Evolutionary conservation across 2,888 invertebrate species (phyloP).

Genomic region (Osmoderma eremita): DNA sequence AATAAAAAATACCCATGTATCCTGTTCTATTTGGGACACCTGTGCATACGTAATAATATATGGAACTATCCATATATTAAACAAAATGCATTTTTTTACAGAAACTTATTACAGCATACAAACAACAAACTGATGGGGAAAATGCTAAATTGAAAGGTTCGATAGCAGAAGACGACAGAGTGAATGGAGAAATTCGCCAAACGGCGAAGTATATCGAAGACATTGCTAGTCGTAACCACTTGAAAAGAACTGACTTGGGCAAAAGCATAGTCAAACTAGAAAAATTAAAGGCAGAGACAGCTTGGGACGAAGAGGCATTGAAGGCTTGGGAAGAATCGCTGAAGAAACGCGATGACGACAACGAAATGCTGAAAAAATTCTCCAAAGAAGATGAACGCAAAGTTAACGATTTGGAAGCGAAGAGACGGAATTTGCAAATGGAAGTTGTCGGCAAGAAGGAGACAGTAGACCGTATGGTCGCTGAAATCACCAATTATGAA

Average conservation of each 20-base stretch:
- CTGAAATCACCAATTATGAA: slow-evolving; percentile 68
- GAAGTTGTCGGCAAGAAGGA: slow-evolving; percentile 65
- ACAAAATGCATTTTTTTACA: slow-evolving; percentile 56
- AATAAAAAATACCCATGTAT: too few species aligned
- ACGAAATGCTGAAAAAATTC: slow-evolving; percentile 76
- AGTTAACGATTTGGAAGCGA: slow-evolving; percentile 71
- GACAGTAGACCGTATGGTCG: slow-evolving; percentile 63
- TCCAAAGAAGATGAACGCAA: slow-evolving; percentile 76
- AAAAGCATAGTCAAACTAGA: slow-evolving; percentile 72
- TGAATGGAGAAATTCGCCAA: slow-evolving; percentile 65
- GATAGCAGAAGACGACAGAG: slow-evolving; percentile 64
- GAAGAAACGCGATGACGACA: slow-evolving; percentile 74
- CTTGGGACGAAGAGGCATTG: slow-evolving; percentile 75
- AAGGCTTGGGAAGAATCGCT: slow-evolving; percentile 79
- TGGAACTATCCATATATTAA: too few species aligned
- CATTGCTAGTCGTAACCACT: slow-evolving; percentile 64
- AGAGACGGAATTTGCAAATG: slow-evolving; percentile 65
- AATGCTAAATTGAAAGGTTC: slow-evolving; percentile 64
- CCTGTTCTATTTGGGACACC: too few species aligned
- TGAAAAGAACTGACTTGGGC: slow-evolving; percentile 65
- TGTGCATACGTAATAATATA: too few species aligned
- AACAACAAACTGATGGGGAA: slow-evolving; percentile 76
- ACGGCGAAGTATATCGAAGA: slow-evolving; percentile 64
- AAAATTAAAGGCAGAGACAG: slow-evolving; percentile 71
- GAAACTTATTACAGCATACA: slow-evolving; percentile 75